Base-by-base conservation (phyloP, 2,888 invertebrate genomes). In the Homarus gammarus region DNA sequence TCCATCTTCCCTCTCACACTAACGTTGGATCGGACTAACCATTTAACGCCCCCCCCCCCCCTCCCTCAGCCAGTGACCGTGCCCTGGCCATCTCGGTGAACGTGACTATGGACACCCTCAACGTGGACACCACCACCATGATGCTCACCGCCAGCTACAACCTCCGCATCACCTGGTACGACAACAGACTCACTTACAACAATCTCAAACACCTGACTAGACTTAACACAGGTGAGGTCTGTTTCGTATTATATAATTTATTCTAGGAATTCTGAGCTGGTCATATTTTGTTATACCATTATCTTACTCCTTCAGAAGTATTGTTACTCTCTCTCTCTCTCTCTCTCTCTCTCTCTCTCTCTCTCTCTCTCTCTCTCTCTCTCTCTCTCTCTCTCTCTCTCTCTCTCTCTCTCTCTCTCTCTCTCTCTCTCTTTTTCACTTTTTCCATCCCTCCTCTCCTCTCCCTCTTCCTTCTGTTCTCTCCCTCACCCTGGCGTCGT, bases 161-260 rank as follows among this genome's bases (percentile, higher is more conserved):
- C 83, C 86, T 86, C 0, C 61, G 83, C 22, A 90, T 90, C 31
- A 83, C 82, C 40, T 90, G 90, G 90, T n/a, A 68, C 61, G 90
- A 90, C 73, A 90, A 90, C 83, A 61, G 86, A 68, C 90, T 90
- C 77, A 86, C 90, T 22, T 90, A 87, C 83, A 90, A 90, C 77
- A 90, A 90, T 61, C 86, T 90, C 18, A 90, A 90, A 70, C 31
- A 36, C 15, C 68, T 90, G 51, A 90, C 90, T 27, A 49, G 90
- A 31, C 90, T 90, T 77, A 90, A 90, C 38, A 90, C 86, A 38
- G 36, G 90, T 90, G 51, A 84, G 84, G 49, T n/a, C n/a, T n/a
- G n/a, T n/a, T n/a, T n/a, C n/a, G n/a, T n/a, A n/a, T n/a, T n/a
- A n/a, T n/a, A n/a, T n/a, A n/a, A n/a, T n/a, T n/a, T n/a, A n/a